Conservation (phyloP, 2,797 vertebrate species). For the Hylomyscus alleni region DNA sequence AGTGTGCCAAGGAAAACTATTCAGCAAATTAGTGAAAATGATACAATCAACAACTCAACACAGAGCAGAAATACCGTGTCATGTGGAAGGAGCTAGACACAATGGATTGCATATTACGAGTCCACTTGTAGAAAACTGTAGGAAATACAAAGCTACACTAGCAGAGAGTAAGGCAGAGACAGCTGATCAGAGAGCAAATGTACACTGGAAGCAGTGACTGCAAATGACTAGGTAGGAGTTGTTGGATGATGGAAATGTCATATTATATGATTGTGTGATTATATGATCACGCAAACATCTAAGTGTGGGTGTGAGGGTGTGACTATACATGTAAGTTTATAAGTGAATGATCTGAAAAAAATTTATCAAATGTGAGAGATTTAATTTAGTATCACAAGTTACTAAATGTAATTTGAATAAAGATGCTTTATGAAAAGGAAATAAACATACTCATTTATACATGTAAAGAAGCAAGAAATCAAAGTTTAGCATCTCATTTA, state of each 20-base stretch:
- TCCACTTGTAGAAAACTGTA: background rate
- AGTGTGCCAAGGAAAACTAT: background rate
- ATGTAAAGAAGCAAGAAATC: background rate
- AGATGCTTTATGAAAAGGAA: background rate
- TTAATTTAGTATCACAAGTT: background rate
- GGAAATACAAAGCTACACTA: background rate
- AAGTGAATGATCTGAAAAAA: background rate
- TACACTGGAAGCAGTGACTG: background rate
- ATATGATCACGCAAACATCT: background rate
- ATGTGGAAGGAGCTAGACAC: background rate
- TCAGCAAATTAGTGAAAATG: background rate
- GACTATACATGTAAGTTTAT: background rate
- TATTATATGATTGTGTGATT: too few relatives aligned
- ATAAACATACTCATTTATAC: background rate
- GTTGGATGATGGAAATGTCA: background rate
- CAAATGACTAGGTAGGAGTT: background rate
- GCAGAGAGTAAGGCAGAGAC: background rate
- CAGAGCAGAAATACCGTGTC: background rate
- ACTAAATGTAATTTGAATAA: background rate
- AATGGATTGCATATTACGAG: background rate
- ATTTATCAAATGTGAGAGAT: background rate
- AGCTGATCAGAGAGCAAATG: background rate
- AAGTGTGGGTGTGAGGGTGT: background rate
- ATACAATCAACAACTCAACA: background rate
- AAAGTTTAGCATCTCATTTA: conserved; percentile 8